Conservation (phyloP, 2,888 invertebrate species). For the Drosophila meridiana region DNA sequence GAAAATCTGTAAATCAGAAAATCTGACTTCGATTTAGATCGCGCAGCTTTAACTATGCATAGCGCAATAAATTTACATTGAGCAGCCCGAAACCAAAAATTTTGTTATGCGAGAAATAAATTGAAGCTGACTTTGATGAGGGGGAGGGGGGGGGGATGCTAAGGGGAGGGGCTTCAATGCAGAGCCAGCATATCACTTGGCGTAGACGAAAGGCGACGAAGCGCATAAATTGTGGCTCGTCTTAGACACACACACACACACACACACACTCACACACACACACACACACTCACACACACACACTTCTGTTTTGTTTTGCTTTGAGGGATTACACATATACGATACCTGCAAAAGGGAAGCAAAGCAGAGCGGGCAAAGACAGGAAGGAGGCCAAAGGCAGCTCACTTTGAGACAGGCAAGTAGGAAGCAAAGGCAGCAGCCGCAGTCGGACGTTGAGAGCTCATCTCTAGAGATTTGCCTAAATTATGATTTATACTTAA, state of each 20-base stretch:
- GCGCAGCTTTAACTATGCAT: conserved; percentile 39
- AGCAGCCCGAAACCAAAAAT: conserved; percentile 58
- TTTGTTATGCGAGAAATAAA: conserved; percentile 68
- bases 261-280: conserved; percentile 26
- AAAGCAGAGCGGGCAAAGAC: neutral
- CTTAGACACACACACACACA: conserved; percentile 37
- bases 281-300: conserved; percentile 22
- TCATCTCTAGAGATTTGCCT: conserved; percentile 78
- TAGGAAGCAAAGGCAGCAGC: conserved; percentile 32
- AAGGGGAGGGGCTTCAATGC: conserved; percentile 18
- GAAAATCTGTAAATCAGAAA: neutral
- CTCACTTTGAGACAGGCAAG: conserved; percentile 3
- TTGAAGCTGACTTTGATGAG: conserved; percentile 52
- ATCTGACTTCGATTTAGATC: conserved; percentile 8
- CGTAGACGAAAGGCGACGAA: conserved; percentile 76
- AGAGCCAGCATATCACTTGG: conserved; percentile 66
- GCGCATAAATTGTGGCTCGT: conserved; percentile 74
- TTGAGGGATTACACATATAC: conserved; percentile 64
- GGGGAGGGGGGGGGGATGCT: neutral
- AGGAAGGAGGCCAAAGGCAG: neutral
- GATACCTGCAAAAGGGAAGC: conserved; percentile 42
- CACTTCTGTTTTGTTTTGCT: conserved; percentile 67
- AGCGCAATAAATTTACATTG: conserved; percentile 57
- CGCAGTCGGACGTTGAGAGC: conserved; percentile 61
- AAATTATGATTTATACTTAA: conserved; percentile 77